Percentiles rank a stretch among this genome's conserved stretches.
These are phyloP conservation scores for Vulpes lagopus DNA, from an alignment of 2,113 vertebrate genomes.

Conservation along the genomic window DNA sequence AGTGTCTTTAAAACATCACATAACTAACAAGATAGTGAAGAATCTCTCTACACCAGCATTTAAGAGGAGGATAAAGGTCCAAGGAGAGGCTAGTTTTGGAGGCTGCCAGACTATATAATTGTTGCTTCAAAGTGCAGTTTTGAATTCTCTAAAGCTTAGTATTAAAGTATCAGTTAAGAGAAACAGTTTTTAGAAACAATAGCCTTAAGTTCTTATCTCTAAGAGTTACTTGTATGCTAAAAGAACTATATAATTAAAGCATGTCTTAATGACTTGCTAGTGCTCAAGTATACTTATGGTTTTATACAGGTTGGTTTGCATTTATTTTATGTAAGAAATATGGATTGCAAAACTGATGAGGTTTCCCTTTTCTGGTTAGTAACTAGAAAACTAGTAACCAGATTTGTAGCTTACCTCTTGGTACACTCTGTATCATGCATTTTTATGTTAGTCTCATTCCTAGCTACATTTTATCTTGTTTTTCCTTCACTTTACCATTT, in stretches of 20 bases:
- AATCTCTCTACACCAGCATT: not conserved
- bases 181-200: not conserved
- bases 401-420: not conserved
- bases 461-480: not conserved
- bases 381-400: not conserved
- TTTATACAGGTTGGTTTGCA: not conserved
- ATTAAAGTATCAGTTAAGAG: not conserved
- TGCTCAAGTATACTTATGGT: not conserved
- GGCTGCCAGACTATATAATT: not conserved
- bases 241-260: not conserved
- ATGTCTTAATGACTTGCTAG: not conserved
- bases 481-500: not conserved
- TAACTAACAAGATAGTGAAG: not conserved
- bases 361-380: not conserved
- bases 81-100: not conserved
- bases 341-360: not conserved
- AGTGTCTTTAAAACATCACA: not conserved
- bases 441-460: constrained; percentile 23
- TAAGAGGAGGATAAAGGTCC: not conserved
- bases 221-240: not conserved
- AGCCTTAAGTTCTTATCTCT: not conserved
- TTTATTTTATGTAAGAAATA: not conserved
- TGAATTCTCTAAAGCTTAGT: not conserved
- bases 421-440: not conserved
- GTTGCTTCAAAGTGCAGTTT: not conserved